These are phyloP conservation scores for Calameuta idolon DNA, from an alignment of 2,888 invertebrate genomes.

Conservation along the genomic window DNA sequence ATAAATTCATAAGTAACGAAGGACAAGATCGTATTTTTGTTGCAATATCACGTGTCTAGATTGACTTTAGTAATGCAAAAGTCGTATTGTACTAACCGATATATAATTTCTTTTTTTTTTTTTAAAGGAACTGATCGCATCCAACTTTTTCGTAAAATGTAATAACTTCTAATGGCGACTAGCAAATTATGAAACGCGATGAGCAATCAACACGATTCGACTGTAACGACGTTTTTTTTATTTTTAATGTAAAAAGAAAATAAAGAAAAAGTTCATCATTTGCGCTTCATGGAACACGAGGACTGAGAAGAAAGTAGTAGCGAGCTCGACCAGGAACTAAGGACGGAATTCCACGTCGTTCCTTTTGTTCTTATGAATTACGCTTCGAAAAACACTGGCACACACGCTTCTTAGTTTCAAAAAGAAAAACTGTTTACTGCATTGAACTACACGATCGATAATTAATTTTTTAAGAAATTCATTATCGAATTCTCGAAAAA, in stretches of 20 bases:
- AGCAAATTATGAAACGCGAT: neutral
- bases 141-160: neutral
- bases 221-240: neutral
- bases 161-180: neutral
- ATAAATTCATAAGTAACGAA: no score
- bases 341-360: slow-evolving; percentile 30
- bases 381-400: slow-evolving; percentile 19
- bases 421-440: no score
- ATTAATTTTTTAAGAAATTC: no score
- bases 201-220: neutral
- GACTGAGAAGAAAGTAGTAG: slow-evolving; percentile 22
- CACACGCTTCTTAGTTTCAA: no score
- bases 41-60: no score
- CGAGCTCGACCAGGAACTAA: slow-evolving; percentile 28
- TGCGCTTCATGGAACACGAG: slow-evolving; percentile 26
- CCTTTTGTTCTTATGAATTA: slow-evolving; percentile 27
- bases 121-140: neutral
- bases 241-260: neutral
- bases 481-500: no score
- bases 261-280: slow-evolving; percentile 27
- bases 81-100: neutral
- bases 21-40: no score
- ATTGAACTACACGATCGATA: no score
- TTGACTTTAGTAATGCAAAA: no score
- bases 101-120: neutral